Percentiles rank a stretch among this genome's conserved stretches.
Conservation (phyloP, 2,888 invertebrate genomes). For the Cheiracanthium punctorium region DNA sequence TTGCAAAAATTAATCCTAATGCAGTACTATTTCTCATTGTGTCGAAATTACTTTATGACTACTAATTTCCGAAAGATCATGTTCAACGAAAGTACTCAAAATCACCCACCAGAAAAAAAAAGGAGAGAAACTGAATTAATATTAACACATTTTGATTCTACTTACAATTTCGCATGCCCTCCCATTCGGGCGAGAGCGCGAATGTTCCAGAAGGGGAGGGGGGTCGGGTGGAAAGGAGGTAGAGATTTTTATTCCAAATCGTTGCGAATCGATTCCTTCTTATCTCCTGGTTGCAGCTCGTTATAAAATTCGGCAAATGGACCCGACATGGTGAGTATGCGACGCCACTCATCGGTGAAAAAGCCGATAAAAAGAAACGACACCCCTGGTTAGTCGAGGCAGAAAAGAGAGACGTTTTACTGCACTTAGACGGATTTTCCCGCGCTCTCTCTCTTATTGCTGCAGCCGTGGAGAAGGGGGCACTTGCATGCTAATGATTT, state of each 20-base stretch:
- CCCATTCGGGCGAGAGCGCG: no score
- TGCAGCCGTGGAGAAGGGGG: no score
- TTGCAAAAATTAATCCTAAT: no score
- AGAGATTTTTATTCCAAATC: constrained; percentile 13
- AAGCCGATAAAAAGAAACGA: constrained; percentile 11
- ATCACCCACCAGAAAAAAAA: neutral
- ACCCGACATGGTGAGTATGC: neutral
- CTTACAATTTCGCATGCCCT: neutral
- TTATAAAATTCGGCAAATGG: constrained; percentile 17
- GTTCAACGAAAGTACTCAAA: neutral
- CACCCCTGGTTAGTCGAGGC: neutral
- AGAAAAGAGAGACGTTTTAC: no score
- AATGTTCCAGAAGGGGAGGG: neutral
- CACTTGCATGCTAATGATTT: no score
- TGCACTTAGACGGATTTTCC: no score
- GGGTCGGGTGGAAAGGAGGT: neutral
- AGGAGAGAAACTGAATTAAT: neutral
- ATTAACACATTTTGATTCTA: neutral
- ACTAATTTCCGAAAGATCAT: no score
- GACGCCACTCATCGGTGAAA: neutral
- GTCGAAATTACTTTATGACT: no score
- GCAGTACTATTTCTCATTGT: no score
- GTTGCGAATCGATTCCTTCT: neutral
- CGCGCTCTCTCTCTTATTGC: no score
- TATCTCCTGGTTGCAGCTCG: neutral